Conservation (phyloP, 2,797 vertebrate genomes). For the Malurus leucopterus region DNA sequence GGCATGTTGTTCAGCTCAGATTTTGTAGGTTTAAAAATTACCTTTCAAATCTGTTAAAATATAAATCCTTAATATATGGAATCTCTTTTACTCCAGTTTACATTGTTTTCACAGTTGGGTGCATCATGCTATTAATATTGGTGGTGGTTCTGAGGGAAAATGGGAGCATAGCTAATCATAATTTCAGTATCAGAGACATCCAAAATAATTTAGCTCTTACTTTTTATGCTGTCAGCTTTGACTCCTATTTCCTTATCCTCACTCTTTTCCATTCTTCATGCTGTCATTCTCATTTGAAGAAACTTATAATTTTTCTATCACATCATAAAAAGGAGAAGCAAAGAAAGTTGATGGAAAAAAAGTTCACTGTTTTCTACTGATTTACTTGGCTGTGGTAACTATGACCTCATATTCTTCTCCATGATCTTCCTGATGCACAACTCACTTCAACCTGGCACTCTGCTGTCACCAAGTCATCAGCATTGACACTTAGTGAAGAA, state of each 20-base stretch:
- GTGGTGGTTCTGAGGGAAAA: neutral
- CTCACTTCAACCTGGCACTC: neutral
- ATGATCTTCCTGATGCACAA: neutral
- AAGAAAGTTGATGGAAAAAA: neutral
- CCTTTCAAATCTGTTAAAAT: neutral
- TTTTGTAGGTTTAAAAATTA: neutral
- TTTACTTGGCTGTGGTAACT: neutral
- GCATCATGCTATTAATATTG: neutral
- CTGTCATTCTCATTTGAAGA: neutral
- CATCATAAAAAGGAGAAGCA: neutral
- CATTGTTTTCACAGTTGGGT: fast-evolving
- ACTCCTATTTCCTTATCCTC: neutral
- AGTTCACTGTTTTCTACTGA: neutral
- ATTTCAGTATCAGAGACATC: neutral
- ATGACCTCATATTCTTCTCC: neutral
- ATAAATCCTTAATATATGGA: neutral
- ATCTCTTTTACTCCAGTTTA: neutral
- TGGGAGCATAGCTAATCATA: neutral
- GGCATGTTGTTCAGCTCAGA: neutral
- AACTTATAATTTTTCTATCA: neutral
- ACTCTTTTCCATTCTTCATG: fast-evolving
- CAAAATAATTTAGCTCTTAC: neutral
- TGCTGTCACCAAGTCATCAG: neutral
- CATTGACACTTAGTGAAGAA: neutral
- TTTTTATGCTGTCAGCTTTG: neutral